Percentiles rank a stretch among this genome's conserved stretches.
Conservation (phyloP, 1,140 invertebrate species). For the Meteorus sp. region DNA sequence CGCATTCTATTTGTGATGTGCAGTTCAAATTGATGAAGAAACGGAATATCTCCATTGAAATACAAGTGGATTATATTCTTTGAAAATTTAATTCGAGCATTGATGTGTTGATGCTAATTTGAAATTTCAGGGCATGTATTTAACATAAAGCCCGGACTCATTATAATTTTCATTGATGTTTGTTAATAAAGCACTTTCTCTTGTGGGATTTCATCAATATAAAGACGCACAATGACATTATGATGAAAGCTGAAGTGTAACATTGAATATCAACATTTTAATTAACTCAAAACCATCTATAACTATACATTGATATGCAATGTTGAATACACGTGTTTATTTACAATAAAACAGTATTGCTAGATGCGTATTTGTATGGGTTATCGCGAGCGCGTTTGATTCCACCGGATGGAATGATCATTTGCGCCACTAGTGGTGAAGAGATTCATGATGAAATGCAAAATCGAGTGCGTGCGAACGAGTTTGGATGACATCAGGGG, state of each 20-base stretch:
- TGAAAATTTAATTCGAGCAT: too few species aligned
- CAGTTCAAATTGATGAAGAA: too few species aligned
- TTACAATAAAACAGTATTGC: neutral
- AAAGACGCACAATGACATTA: too few species aligned
- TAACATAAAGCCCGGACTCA: too few species aligned
- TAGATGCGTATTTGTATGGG: neutral
- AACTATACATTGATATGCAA: neutral
- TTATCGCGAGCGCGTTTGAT: slow-evolving; percentile 14
- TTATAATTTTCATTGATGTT: too few species aligned
- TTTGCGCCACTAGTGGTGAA: neutral
- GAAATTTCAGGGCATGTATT: too few species aligned
- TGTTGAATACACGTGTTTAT: too few species aligned
- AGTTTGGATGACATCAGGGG: slow-evolving; percentile 28
- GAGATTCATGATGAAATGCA: slow-evolving; percentile 20
- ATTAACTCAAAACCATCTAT: neutral
- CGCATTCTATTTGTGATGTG: too few species aligned
- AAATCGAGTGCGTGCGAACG: slow-evolving; percentile 6
- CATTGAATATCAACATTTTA: neutral
- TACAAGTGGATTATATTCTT: too few species aligned
- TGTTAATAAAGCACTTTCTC: neutral
- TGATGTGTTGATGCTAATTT: too few species aligned
- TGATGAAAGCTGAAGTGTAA: slow-evolving; percentile 4
- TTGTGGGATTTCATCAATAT: neutral
- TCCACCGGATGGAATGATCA: slow-evolving; percentile 1
- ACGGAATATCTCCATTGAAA: too few species aligned